Conservation (phyloP, 37 sponge, comb jelly and placozoan species). For the Dysidea cf. avara region DNA sequence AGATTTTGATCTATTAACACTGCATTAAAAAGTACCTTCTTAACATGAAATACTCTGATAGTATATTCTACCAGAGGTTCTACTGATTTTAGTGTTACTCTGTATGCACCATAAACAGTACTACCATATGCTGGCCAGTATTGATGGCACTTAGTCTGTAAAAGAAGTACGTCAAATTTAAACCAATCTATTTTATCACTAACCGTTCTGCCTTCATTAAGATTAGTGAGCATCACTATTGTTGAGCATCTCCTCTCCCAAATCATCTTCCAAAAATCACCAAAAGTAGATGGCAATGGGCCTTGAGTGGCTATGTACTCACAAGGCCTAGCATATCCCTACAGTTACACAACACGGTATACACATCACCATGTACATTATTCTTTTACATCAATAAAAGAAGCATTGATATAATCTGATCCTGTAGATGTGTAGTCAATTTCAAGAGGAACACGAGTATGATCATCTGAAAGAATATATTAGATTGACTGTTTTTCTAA, state of each 20-base stretch:
- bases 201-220: constrained; percentile 68
- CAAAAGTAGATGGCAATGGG: constrained; percentile 50
- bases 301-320: constrained; percentile 69
- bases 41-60: constrained; percentile 71
- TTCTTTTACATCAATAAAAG: too few relatives aligned
- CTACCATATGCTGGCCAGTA: constrained; percentile 87
- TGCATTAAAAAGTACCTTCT: constrained; percentile 37
- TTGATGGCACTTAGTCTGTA: constrained; percentile 84
- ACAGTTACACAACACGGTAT: neutral
- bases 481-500: too few relatives aligned
- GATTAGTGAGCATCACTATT: constrained; percentile 74
- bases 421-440: neutral
- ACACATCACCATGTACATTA: too few relatives aligned
- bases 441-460: constrained; percentile 1
- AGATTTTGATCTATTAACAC: too few relatives aligned
- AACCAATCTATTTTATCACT: neutral
- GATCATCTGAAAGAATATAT: too few relatives aligned
- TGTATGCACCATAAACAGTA: constrained; percentile 69
- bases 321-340: constrained; percentile 38
- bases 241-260: constrained; percentile 62
- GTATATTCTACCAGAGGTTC: constrained; percentile 82
- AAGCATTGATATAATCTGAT: too few relatives aligned
- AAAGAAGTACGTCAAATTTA: neutral
- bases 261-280: too few relatives aligned
- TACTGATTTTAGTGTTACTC: constrained; percentile 74